phyloP scores from a whole-genome alignment of 2,888 invertebrate species.

The Muscina levida region DNA sequence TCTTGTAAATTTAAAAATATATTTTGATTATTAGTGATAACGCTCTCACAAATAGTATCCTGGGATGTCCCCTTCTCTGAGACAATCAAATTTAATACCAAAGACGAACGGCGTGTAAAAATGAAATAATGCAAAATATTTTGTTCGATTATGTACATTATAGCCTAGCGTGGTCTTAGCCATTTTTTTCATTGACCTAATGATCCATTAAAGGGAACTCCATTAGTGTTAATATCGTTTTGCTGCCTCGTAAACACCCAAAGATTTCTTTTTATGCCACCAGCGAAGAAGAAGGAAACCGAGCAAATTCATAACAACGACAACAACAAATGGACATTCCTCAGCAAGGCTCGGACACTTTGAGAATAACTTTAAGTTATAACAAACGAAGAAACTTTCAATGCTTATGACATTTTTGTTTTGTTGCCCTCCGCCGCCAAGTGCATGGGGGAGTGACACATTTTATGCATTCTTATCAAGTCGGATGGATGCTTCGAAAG shows the following conservation, averaged over 20 bases:
- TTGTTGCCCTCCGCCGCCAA: neutral
- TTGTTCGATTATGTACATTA: conserved; percentile 22
- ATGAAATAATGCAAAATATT: conserved; percentile 46
- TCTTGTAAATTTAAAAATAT: no score
- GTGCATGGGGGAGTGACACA: conserved; percentile 59
- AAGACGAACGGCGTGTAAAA: conserved; percentile 58
- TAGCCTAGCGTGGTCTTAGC: conserved; percentile 51
- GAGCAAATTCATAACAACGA: neutral
- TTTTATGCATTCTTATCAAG: conserved; percentile 64
- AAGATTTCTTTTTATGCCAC: conserved; percentile 1
- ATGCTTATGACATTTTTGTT: conserved; percentile 19
- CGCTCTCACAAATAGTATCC: no score
- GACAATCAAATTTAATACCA: neutral
- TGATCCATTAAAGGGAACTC: conserved; percentile 75
- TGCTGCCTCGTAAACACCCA: conserved; percentile 37
- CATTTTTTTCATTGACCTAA: conserved; percentile 74
- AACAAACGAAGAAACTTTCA: conserved; percentile 12
- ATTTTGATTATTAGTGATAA: no score
- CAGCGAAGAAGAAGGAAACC: neutral
- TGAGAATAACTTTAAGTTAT: conserved; percentile 12
- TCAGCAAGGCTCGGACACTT: neutral
- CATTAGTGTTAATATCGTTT: conserved; percentile 74
- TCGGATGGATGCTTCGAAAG: conserved; percentile 60
- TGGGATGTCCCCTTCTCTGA: neutral
- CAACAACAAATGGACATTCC: neutral